Conservation (phyloP, 2,888 invertebrate genomes). For the Cinara cedri region DNA sequence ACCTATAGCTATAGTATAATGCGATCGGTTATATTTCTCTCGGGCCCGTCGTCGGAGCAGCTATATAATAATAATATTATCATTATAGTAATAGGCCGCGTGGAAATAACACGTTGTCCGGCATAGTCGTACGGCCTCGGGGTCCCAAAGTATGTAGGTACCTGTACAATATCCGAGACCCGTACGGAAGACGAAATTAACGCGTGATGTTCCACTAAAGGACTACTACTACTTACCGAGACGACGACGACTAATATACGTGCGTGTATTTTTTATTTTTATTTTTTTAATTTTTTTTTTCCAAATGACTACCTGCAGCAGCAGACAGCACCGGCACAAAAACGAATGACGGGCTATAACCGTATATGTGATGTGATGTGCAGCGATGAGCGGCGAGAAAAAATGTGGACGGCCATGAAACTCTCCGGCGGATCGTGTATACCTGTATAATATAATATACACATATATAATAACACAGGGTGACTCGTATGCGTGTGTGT, state of each 20-base stretch:
- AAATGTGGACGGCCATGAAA: slow-evolving; percentile 54
- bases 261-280: background rate
- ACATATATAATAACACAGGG: slow-evolving; percentile 10
- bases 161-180: too few species aligned
- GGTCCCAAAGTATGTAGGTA: too few species aligned
- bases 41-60: too few species aligned
- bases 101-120: background rate
- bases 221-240: too few species aligned
- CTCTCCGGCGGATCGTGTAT: background rate
- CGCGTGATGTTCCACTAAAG: too few species aligned
- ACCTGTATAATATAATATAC: background rate
- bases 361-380: background rate
- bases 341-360: slow-evolving; percentile 21
- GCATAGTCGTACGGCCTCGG: background rate
- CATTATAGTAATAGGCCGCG: background rate
- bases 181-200: too few species aligned
- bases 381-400: background rate
- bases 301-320: slow-evolving; percentile 45
- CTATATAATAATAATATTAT: too few species aligned
- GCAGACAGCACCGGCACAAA: background rate
- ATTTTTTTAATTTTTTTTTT: background rate
- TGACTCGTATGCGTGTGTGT: background rate
- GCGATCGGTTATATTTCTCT: too few species aligned
- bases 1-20: too few species aligned
- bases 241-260: background rate